Conservation (phyloP, 2,888 invertebrate species). For the Psylliodes chrysocephalus region DNA sequence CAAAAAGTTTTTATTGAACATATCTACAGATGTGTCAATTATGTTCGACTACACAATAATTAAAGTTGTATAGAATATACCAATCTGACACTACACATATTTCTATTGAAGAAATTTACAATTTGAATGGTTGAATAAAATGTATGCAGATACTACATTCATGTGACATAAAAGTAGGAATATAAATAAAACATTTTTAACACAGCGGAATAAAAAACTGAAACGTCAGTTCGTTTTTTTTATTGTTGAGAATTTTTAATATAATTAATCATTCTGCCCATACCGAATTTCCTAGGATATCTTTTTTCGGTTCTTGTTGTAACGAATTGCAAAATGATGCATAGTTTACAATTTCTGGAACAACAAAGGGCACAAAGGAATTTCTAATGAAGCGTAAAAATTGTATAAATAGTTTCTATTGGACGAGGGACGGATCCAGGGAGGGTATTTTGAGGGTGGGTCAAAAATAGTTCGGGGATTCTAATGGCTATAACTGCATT, state of each 20-base stretch:
- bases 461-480: slow-evolving; percentile 37
- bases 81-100: neutral
- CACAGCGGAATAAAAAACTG: slow-evolving; percentile 6
- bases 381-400: slow-evolving; percentile 52
- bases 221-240: slow-evolving; percentile 12
- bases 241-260: slow-evolving; percentile 39
- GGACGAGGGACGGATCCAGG: slow-evolving; percentile 46
- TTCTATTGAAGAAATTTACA: neutral
- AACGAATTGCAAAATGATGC: slow-evolving; percentile 48
- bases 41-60: no score
- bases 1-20: no score
- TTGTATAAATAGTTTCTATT: slow-evolving; percentile 50
- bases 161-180: neutral
- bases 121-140: neutral
- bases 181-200: neutral
- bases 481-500: slow-evolving; percentile 37
- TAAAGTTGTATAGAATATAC: neutral
- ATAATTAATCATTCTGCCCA: slow-evolving; percentile 40
- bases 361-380: slow-evolving; percentile 50
- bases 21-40: no score
- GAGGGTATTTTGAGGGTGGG: slow-evolving; percentile 48
- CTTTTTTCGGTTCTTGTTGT: slow-evolving; percentile 28
- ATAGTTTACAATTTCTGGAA: slow-evolving; percentile 53
- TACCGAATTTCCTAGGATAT: slow-evolving; percentile 29
- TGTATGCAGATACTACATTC: neutral